These are phyloP conservation scores for Rallus limicola DNA, from an alignment of 2,113 vertebrate species.

Conservation along the genomic window DNA sequence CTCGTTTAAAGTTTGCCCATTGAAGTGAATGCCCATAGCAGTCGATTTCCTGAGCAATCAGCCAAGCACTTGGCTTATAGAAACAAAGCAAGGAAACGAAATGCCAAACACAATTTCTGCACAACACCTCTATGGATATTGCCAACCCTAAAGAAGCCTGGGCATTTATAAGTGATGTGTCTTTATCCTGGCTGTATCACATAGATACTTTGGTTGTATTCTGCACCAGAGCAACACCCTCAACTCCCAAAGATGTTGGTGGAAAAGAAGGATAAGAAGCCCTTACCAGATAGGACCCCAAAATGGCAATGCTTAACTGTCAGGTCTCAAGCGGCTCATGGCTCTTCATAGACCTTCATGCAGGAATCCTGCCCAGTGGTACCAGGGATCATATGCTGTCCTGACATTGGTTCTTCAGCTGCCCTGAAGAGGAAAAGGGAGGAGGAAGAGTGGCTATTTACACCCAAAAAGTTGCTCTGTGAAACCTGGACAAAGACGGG, in stretches of 20 bases:
- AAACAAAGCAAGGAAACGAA: constrained; percentile 41
- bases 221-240: neutral
- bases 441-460: neutral
- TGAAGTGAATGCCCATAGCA: constrained; percentile 24
- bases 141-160: neutral
- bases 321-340: neutral
- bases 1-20: neutral
- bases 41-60: constrained; percentile 4
- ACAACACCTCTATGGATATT: neutral
- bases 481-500: neutral
- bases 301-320: neutral
- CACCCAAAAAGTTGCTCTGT: neutral
- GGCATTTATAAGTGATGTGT: neutral
- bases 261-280: neutral
- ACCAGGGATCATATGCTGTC: neutral
- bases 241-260: neutral
- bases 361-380: neutral
- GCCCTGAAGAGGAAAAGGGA: neutral
- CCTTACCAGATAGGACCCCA: neutral
- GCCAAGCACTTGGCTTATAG: neutral
- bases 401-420: neutral
- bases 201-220: neutral
- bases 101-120: neutral
- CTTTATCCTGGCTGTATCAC: neutral
- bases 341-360: neutral